Conservation (phyloP, 1,140 invertebrate species). For the Eriosoma lanigerum region DNA sequence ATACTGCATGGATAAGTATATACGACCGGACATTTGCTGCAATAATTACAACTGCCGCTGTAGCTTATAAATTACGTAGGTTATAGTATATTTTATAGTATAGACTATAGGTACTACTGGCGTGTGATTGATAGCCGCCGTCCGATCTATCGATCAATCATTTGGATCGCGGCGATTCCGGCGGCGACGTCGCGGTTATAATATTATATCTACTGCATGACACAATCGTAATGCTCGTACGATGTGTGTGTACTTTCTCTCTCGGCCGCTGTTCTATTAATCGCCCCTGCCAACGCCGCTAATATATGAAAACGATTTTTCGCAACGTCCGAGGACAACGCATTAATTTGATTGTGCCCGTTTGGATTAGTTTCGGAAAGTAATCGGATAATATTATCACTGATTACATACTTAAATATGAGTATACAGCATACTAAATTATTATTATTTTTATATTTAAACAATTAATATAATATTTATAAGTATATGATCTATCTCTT, state of each 20-base stretch:
- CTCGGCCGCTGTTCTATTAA: background rate
- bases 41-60: slow-evolving; percentile 10
- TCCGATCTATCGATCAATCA: slow-evolving; percentile 43
- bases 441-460: too few relatives aligned
- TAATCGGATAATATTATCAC: too few relatives aligned
- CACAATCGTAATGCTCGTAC: slow-evolving; percentile 33
- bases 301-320: background rate
- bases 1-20: too few relatives aligned
- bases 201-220: background rate
- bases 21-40: background rate
- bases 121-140: slow-evolving; percentile 42
- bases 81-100: background rate
- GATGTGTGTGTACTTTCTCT: slow-evolving; percentile 35
- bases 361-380: too few relatives aligned
- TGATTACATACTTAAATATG: too few relatives aligned
- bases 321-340: background rate
- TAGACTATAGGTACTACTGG: background rate
- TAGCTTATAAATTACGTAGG: background rate
- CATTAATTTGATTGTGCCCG: background rate
- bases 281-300: background rate
- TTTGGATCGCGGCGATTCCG: slow-evolving; percentile 28
- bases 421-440: too few relatives aligned
- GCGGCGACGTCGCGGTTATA: slow-evolving; percentile 23
- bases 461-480: too few relatives aligned
- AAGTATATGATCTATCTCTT: too few relatives aligned